These are phyloP conservation scores for Drosophila niveifrons DNA, from an alignment of 2,888 invertebrate genomes.

Conservation along the genomic window DNA sequence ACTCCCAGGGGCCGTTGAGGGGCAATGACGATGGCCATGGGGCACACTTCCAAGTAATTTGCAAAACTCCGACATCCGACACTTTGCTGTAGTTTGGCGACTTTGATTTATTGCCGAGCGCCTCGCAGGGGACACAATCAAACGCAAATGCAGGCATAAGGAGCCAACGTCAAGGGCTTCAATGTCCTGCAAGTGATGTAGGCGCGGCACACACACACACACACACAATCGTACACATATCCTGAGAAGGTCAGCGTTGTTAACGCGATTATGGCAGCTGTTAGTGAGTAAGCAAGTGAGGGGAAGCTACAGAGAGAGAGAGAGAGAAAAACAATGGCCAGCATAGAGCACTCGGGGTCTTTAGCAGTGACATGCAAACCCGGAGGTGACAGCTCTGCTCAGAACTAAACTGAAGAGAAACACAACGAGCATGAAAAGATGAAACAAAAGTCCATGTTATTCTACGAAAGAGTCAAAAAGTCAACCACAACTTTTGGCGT, in stretches of 20 bases:
- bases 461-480: constrained; percentile 75
- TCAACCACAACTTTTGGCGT: constrained; percentile 61
- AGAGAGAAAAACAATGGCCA: constrained; percentile 59
- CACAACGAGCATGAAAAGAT: constrained; percentile 42
- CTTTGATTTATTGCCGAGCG: constrained; percentile 77
- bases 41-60: constrained; percentile 77
- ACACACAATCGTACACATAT: constrained; percentile 13
- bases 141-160: constrained; percentile 65
- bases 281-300: neutral
- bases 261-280: constrained; percentile 63
- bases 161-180: constrained; percentile 58
- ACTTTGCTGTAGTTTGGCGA: constrained; percentile 76
- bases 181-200: constrained; percentile 61
- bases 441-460: constrained; percentile 78
- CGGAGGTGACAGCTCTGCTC: constrained; percentile 57
- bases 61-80: constrained; percentile 75
- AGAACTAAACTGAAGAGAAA: constrained; percentile 23
- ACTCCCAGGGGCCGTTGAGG: constrained; percentile 36
- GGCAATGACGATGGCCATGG: constrained; percentile 60
- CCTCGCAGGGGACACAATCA: constrained; percentile 67
- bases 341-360: constrained; percentile 12
- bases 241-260: constrained; percentile 48
- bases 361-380: constrained; percentile 63
- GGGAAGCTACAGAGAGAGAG: constrained; percentile 26
- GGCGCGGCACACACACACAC: constrained; percentile 33